phyloP scores from a whole-genome alignment of 2,113 vertebrate genomes.

The Oncorhynchus kisutch region DNA sequence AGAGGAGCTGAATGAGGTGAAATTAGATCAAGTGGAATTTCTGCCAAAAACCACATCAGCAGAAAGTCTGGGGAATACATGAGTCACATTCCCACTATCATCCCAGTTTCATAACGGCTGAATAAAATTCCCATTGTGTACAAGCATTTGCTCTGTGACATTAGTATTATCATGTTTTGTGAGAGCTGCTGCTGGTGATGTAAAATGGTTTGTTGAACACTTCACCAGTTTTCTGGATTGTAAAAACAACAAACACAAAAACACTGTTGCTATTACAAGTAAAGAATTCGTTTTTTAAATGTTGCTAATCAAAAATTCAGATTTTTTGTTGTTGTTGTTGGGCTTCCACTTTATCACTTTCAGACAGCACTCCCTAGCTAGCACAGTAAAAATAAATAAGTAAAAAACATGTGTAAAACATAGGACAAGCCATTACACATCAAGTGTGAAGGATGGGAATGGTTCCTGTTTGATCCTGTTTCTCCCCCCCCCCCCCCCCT shows the following conservation, averaged over 20 bases:
- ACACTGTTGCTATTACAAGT: too few relatives aligned
- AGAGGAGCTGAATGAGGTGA: neutral
- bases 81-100: neutral
- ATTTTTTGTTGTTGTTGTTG: too few relatives aligned
- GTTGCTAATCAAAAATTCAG: too few relatives aligned
- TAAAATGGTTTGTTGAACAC: neutral
- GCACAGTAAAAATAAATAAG: too few relatives aligned
- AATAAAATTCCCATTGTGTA: neutral
- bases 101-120: neutral
- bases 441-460: too few relatives aligned
- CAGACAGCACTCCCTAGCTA: too few relatives aligned
- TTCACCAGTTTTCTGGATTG: neutral
- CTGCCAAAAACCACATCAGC: conserved; percentile 5
- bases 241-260: too few relatives aligned
- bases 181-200: neutral
- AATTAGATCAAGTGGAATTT: neutral
- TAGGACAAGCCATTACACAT: neutral
- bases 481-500: neutral
- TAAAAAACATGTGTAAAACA: neutral
- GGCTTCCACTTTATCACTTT: too few relatives aligned
- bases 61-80: neutral
- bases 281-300: too few relatives aligned
- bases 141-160: neutral
- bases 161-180: neutral
- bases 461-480: neutral